phyloP scores from a whole-genome alignment of 1,140 invertebrate species.

The Apis dorsata region DNA sequence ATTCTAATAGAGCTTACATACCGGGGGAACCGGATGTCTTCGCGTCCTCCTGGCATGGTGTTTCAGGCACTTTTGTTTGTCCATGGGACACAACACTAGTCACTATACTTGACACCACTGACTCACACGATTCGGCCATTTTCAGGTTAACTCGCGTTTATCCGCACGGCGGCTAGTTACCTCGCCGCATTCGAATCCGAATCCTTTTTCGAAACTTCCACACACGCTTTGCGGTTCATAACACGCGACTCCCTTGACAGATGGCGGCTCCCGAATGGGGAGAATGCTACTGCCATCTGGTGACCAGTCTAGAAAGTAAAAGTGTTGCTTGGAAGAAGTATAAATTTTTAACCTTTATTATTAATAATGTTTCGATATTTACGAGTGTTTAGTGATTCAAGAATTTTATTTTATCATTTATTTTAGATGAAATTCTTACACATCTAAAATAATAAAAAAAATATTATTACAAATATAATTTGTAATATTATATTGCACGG shows the following conservation, averaged over 20 bases:
- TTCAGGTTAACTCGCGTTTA: slow-evolving; percentile 73
- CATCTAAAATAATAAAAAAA: neutral
- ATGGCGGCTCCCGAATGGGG: slow-evolving; percentile 34
- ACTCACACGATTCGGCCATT: slow-evolving; percentile 72
- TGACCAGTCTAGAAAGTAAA: neutral
- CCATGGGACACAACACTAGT: slow-evolving; percentile 50
- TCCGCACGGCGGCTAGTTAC: slow-evolving; percentile 59
- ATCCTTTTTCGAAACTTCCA: slow-evolving; percentile 69
- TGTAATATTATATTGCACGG: neutral
- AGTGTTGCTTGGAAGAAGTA: neutral
- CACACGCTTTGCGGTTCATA: slow-evolving; percentile 53
- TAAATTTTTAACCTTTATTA: neutral
- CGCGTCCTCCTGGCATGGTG: slow-evolving; percentile 34
- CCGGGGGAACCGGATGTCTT: slow-evolving; percentile 42
- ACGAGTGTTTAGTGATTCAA: no score
- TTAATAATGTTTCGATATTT: neutral
- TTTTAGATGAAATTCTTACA: neutral
- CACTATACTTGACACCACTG: slow-evolving; percentile 62
- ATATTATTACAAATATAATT: neutral
- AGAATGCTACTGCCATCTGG: slow-evolving; percentile 42
- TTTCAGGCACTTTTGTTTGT: slow-evolving; percentile 35
- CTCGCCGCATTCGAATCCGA: slow-evolving; percentile 64
- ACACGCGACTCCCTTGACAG: slow-evolving; percentile 37
- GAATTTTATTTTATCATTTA: no score
- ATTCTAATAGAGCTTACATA: slow-evolving; percentile 36